These are phyloP conservation scores for Tapirus terrestris DNA, from an alignment of 2,113 vertebrate species.

Conservation along the genomic window DNA sequence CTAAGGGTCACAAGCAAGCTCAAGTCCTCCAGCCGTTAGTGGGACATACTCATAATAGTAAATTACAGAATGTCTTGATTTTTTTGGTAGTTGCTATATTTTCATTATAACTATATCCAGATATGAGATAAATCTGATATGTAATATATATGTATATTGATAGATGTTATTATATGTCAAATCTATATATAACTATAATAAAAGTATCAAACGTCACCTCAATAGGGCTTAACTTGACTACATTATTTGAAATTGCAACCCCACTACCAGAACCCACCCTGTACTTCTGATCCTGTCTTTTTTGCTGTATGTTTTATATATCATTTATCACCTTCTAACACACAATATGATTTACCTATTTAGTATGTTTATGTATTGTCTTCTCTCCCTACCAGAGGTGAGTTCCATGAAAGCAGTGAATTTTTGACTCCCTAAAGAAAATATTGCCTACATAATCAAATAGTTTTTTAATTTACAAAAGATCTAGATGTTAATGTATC, in stretches of 20 bases:
- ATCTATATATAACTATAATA: background rate
- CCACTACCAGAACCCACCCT: background rate
- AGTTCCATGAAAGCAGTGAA: background rate
- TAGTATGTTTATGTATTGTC: background rate
- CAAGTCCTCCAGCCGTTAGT: background rate
- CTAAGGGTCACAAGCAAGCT: background rate
- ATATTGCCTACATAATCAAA: background rate
- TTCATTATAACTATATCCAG: background rate
- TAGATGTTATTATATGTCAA: background rate
- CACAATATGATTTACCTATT: background rate
- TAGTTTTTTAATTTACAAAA: background rate
- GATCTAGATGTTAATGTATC: background rate
- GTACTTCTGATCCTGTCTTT: background rate
- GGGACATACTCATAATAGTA: background rate
- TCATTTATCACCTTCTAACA: background rate
- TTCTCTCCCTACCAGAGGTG: background rate
- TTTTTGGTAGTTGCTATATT: background rate
- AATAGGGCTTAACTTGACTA: background rate
- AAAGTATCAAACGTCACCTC: background rate
- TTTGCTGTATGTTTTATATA: background rate
- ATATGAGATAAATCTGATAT: background rate
- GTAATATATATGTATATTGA: background rate
- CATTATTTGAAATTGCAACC: background rate
- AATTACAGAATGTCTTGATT: background rate
- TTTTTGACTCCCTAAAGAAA: background rate